phyloP scores from a whole-genome alignment of 2,113 vertebrate genomes.

The Engraulis encrasicolus region DNA sequence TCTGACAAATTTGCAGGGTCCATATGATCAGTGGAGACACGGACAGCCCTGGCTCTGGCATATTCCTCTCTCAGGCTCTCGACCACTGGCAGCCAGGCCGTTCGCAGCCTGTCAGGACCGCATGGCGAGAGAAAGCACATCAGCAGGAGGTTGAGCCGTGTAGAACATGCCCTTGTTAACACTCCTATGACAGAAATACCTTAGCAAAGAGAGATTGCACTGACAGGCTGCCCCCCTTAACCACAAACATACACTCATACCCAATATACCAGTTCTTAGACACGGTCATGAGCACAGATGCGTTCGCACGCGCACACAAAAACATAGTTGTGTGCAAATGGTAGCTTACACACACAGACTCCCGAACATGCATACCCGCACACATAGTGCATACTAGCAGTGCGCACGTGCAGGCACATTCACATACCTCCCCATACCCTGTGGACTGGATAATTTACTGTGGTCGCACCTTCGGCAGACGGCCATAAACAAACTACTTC shows the following conservation, averaged over 20 bases:
- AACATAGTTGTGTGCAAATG: no score
- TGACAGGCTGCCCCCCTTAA: background rate
- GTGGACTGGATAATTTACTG: background rate
- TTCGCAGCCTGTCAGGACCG: background rate
- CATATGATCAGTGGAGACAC: background rate
- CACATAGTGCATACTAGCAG: no score
- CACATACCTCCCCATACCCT: no score
- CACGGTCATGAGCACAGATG: no score
- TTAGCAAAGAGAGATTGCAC: background rate
- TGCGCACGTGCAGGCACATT: no score
- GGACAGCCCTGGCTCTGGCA: no score
- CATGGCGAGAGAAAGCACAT: background rate
- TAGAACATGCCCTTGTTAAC: conserved; percentile 5
- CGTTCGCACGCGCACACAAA: no score
- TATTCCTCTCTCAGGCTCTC: background rate
- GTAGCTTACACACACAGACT: no score
- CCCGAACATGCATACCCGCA: no score
- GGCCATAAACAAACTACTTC: background rate
- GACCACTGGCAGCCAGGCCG: background rate
- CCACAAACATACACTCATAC: background rate
- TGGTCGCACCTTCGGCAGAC: background rate
- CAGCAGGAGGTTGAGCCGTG: background rate
- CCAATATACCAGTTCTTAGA: no score
- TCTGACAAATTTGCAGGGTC: background rate
- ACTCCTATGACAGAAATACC: background rate